Percentiles rank a stretch among this genome's conserved stretches.
Conservation (phyloP, 2,113 vertebrate genomes). For the Albula glossodonta region DNA sequence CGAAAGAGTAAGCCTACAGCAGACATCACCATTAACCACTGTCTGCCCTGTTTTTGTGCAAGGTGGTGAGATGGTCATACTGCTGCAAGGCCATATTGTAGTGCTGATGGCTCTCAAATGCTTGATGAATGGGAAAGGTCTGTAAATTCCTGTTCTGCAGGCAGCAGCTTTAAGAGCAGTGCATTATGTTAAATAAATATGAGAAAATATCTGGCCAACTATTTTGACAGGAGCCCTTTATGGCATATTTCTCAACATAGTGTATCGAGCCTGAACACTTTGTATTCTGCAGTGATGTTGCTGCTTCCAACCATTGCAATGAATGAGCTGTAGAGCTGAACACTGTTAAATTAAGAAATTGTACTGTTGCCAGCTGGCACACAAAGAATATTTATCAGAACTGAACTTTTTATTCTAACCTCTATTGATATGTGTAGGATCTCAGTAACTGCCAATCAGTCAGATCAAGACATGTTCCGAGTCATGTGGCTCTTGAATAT, state of each 20-base stretch:
- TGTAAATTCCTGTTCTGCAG: not conserved
- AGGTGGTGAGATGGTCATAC: not conserved
- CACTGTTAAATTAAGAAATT: not conserved
- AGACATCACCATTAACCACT: slow-evolving; percentile 63
- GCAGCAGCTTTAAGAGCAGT: not conserved
- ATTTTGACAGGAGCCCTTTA: not conserved
- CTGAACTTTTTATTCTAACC: not conserved
- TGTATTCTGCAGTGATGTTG: not conserved
- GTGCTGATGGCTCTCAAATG: not conserved
- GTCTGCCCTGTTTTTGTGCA: slow-evolving; percentile 30
- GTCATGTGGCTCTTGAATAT: not conserved
- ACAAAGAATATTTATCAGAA: not conserved
- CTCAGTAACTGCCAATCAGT: not conserved
- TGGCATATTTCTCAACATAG: not conserved
- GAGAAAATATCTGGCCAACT: not conserved
- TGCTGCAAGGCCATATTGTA: not conserved
- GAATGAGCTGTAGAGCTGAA: not conserved
- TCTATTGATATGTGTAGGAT: not conserved
- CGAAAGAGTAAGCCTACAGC: slow-evolving; percentile 50
- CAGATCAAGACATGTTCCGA: not conserved
- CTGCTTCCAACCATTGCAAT: not conserved
- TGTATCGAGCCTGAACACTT: not conserved
- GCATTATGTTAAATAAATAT: not conserved
- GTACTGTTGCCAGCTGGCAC: not conserved
- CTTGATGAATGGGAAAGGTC: not conserved